Base-by-base conservation (phyloP, 2,888 invertebrate genomes). In the Apoda limacodes region DNA sequence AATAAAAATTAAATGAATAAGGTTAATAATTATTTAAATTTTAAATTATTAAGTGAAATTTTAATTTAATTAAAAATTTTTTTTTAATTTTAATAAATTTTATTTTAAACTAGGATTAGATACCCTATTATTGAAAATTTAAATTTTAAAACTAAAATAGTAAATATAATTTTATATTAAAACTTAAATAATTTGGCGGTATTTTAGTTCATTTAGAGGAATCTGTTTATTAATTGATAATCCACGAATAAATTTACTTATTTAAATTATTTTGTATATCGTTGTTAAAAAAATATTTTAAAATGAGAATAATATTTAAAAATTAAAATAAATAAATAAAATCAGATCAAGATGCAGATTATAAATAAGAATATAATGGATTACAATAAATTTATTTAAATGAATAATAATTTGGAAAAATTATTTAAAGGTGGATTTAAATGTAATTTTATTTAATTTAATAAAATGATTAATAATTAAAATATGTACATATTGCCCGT, bases 401-500 rank as follows among this genome's bases (percentile, higher is more conserved):
- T 65, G 64, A 43, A 67, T 68, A 55, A 60, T 55, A 55, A 50
- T 56, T 62, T 71, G 55, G 43, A 70, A 70, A 0, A 57, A 45
- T 56, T 57, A 54, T 48, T 62, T 82, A 52, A 86, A 86, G 54
- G 60, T 83, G 85, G 85, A 86, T 86, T 87, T 86, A 82, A 83
- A 70, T 82, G 84, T 86, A 86, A 86, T 82, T 75, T 81, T 66
- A 54, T 63, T 65, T 57, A 71, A 36, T 68, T 75, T 60, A 57
- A 52, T 78, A 70, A 68, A 71, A 82, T 85, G 84, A 85, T 82
- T 83, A 49, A 61, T 72, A 83, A 82, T 83, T 87, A 78, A 83
- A 82, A 82, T 85, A 86, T 86, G 87, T 82, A 88, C 88, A 88
- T 83, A 89, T 88, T n/a, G n/a, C n/a, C n/a, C n/a, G n/a, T n/a